Base-by-base conservation (phyloP, 2,797 vertebrate species). In the Agapornis canus region DNA sequence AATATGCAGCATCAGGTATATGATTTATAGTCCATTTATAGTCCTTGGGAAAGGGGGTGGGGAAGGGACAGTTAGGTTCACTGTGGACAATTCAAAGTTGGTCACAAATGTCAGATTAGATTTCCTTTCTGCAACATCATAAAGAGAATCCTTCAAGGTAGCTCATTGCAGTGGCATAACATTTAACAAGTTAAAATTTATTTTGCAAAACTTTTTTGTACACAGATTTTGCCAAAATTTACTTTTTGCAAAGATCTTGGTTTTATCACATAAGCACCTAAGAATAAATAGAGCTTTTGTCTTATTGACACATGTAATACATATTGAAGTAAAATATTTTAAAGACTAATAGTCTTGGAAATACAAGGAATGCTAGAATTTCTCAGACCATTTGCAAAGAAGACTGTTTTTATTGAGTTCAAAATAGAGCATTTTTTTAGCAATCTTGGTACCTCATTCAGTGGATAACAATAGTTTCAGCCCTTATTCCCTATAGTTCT, bases 341-440 rank as follows among this genome's bases (percentile, higher is more conserved):
- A 25, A 64, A 40, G 12, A 22, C 8, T 29, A 45, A 29, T 17
- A 66, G 6, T 48, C 14, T 21, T 71, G 35, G 52, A 85, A 94
- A n/a, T 9, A 63, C 6, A 84, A 56, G 29, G n/a, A 71, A 56
- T 31, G 5, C 2, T 56, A 49, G 42, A 86, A 56, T 78, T 82
- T 17, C 9, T 64, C 48, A 68, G 37, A 54, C 10, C 9, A 12
- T 13, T 64, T 43, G 54, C 31, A 63, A 87, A 73, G 4, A 18
- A 66, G 8, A 3, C 10, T 52, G 13, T 7, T 71, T 82, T 60
- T 64, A 37, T 1, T 77, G 20, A 43, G 10, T 47, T 8, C 5
- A 29, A 82, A 88, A 23, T 1, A 25, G 16, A 7, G 1, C 0
- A 32, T 32, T 2, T 3, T 78, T 78, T 47, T 52, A 0, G 11